A percentile compares a stretch with the other conserved stretches of the same genome.
Evolutionary conservation across 2,113 vertebrate species (phyloP).

Genomic region (Pygoscelis adeliae): DNA sequence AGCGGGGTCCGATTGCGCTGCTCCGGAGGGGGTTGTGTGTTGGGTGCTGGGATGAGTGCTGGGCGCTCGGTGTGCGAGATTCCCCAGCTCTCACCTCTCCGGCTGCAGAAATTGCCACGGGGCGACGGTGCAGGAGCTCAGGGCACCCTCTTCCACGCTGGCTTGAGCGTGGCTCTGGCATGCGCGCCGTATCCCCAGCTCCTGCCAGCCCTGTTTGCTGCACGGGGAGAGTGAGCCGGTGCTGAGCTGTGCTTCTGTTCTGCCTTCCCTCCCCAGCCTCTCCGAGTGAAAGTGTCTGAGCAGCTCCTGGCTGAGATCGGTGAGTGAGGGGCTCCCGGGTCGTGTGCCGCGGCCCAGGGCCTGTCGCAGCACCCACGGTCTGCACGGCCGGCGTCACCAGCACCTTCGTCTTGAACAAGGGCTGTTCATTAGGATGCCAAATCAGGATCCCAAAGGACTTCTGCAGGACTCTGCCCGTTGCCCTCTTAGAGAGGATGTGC

Average conservation of each 20-base stretch:
- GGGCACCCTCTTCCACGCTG: rapidly evolving
- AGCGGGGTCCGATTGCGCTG: rapidly evolving
- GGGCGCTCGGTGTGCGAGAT: not conserved
- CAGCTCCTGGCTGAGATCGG: conserved; percentile 86
- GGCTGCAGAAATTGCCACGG: not conserved
- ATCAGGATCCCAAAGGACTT: not conserved
- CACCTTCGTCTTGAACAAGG: not conserved
- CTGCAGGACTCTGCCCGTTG: not conserved
- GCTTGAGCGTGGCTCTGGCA: not conserved
- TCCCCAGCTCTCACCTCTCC: not conserved
- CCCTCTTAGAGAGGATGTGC: not conserved
- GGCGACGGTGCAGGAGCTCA: rapidly evolving
- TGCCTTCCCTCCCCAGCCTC: conserved; percentile 71
- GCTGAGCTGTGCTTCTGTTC: not conserved
- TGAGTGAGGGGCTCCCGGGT: conserved; percentile 57
- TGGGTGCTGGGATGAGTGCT: not conserved
- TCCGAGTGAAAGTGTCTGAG: conserved; percentile 87
- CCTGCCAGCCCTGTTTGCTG: not conserved
- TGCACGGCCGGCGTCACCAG: rapidly evolving
- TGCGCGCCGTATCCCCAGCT: rapidly evolving
- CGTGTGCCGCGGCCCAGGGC: rapidly evolving
- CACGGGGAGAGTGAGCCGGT: rapidly evolving
- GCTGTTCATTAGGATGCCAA: not conserved
- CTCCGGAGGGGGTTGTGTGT: rapidly evolving
- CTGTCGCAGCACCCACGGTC: not conserved